Percentiles rank a stretch among this genome's conserved stretches.
Evolutionary conservation across 1,140 invertebrate genomes (phyloP).

Genomic region (Temnothorax curvispinosus): DNA sequence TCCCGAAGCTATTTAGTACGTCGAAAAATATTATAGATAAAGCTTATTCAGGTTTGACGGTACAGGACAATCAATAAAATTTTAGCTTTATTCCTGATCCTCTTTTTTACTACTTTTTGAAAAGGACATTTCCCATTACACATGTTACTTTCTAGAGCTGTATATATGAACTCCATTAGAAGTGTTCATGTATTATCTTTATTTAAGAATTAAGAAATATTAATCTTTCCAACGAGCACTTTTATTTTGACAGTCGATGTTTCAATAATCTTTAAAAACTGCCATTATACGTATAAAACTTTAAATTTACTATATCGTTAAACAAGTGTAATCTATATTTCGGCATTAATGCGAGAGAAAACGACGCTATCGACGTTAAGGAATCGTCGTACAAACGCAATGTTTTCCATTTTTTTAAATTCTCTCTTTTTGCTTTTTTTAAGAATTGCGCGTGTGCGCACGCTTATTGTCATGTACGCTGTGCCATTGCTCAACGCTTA

Average conservation of each 20-base stretch:
- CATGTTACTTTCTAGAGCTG: neutral
- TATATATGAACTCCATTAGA: neutral
- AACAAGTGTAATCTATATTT: too few relatives aligned
- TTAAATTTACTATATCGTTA: too few relatives aligned
- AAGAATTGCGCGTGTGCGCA: neutral
- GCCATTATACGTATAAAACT: neutral
- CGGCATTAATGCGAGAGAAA: too few relatives aligned
- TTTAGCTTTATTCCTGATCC: neutral
- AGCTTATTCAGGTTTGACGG: neutral
- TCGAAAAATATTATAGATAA: neutral
- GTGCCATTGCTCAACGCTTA: neutral
- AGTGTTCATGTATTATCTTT: too few relatives aligned
- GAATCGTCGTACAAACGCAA: too few relatives aligned
- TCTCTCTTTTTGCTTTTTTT: neutral
- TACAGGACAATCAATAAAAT: too few relatives aligned
- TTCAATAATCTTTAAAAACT: too few relatives aligned
- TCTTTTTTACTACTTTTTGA: neutral
- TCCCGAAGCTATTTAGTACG: neutral
- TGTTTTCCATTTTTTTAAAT: neutral
- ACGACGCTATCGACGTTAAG: neutral
- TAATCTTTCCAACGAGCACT: too few relatives aligned
- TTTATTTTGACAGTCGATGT: too few relatives aligned
- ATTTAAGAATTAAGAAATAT: too few relatives aligned
- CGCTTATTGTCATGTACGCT: neutral
- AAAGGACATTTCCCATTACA: neutral